A percentile compares a stretch with the other conserved stretches of the same genome.
These are phyloP conservation scores for Proteles cristata DNA, from an alignment of 2,113 vertebrate species.

Conservation along the genomic window DNA sequence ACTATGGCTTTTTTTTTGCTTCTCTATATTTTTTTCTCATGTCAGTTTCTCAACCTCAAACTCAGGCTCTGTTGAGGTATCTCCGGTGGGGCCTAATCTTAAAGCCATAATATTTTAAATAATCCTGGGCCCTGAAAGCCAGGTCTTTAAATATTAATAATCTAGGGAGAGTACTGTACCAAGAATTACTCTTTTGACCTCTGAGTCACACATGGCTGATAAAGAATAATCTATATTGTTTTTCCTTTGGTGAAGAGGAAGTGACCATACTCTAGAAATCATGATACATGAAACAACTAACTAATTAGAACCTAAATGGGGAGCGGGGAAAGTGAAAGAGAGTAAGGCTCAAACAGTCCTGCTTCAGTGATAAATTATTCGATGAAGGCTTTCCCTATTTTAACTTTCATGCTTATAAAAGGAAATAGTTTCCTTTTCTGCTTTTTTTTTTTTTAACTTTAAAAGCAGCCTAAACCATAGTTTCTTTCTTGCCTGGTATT, in stretches of 20 bases:
- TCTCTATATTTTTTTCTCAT: constrained; percentile 59
- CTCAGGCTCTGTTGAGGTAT: constrained; percentile 12
- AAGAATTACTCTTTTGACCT: constrained; percentile 53
- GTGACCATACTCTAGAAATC: not conserved
- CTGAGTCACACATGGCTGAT: constrained; percentile 52
- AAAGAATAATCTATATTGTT: constrained; percentile 49
- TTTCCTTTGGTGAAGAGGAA: constrained; percentile 42
- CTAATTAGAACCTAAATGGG: not conserved
- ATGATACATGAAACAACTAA: not conserved
- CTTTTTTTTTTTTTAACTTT: constrained; percentile 56
- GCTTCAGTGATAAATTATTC: constrained; percentile 26
- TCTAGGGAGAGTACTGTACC: not conserved
- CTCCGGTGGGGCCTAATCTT: constrained; percentile 26
- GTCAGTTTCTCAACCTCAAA: constrained; percentile 57
- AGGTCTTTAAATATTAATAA: constrained; percentile 56
- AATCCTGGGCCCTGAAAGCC: constrained; percentile 5
- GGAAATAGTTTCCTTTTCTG: constrained; percentile 75
- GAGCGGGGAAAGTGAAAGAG: not conserved
- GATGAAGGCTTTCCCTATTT: constrained; percentile 62
- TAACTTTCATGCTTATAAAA: constrained; percentile 76
- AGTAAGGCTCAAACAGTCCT: not conserved
- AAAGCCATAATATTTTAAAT: constrained; percentile 53
- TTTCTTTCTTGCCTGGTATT: constrained; percentile 81
- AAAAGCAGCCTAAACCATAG: constrained; percentile 75
- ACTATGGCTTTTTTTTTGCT: not conserved